Evolutionary conservation across 2,113 vertebrate species (phyloP).

Genomic region (Siphamia tubifer): DNA sequence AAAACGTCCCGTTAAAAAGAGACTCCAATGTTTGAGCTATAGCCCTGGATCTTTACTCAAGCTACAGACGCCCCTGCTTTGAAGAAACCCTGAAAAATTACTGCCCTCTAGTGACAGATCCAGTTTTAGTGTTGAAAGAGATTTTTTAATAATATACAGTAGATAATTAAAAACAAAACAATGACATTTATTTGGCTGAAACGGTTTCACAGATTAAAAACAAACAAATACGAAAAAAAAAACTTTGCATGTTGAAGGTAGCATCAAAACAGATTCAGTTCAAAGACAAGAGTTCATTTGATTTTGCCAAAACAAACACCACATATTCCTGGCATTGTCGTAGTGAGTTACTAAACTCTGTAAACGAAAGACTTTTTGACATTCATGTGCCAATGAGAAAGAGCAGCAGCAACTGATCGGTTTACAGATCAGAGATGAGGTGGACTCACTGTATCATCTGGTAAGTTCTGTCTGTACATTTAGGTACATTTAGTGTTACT

Average conservation of each 20-base stretch:
- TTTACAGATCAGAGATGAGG: slow-evolving; percentile 21
- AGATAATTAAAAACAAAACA: not conserved
- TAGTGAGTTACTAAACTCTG: slow-evolving; percentile 42
- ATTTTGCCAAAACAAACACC: slow-evolving; percentile 74
- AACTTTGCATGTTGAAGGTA: not conserved
- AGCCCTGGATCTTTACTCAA: too few species aligned
- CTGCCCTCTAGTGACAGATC: slow-evolving; percentile 4
- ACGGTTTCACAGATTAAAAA: not conserved
- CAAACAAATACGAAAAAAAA: accelerated
- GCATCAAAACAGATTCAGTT: too few species aligned
- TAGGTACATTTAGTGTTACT: not conserved
- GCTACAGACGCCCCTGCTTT: too few species aligned
- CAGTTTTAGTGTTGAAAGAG: not conserved
- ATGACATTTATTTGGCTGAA: not conserved
- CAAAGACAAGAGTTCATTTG: too few species aligned
- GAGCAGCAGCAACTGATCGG: not conserved
- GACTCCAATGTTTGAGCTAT: too few species aligned
- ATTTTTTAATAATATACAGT: not conserved
- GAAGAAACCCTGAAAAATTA: not conserved
- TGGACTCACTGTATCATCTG: slow-evolving; percentile 25
- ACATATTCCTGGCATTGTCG: slow-evolving; percentile 57
- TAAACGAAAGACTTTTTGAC: slow-evolving; percentile 31
- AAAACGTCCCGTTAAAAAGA: too few species aligned
- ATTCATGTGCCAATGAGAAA: slow-evolving; percentile 46
- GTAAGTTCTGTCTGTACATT: slow-evolving; percentile 26